Conservation (phyloP, 1,140 invertebrate genomes). For the Scaptomyza hsui region DNA sequence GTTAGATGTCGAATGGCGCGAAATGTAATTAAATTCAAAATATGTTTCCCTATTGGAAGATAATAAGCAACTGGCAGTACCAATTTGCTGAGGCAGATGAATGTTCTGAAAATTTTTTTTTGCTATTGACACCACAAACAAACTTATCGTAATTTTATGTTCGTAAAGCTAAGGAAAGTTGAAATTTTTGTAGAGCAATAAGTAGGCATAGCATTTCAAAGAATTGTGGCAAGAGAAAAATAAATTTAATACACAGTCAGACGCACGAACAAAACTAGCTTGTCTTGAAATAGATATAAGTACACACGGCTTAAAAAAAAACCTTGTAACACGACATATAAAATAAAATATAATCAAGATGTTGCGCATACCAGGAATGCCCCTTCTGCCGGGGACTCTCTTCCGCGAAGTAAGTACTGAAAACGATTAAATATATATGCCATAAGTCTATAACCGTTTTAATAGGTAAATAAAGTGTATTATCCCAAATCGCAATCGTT, state of each 20-base stretch:
- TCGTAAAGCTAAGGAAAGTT: too few species aligned
- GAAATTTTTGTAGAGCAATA: too few species aligned
- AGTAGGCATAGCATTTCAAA: conserved; percentile 19
- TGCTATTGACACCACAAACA: not conserved
- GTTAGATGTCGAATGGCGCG: not conserved
- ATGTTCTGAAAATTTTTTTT: not conserved
- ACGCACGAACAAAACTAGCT: conserved; percentile 23
- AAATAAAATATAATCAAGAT: conserved; percentile 44
- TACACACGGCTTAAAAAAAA: conserved; percentile 24
- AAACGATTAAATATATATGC: not conserved
- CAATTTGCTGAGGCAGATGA: not conserved
- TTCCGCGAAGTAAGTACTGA: conserved; percentile 74
- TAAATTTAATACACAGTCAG: conserved; percentile 24
- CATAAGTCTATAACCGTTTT: not conserved
- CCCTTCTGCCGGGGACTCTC: conserved; percentile 72
- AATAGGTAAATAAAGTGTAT: conserved; percentile 86
- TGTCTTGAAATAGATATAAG: conserved; percentile 2
- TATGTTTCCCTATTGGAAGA: too few species aligned
- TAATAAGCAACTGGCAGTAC: too few species aligned
- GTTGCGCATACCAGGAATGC: conserved; percentile 80
- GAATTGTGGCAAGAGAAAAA: not conserved
- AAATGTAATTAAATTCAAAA: conserved; percentile 1
- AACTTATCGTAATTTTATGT: too few species aligned
- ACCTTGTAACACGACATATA: conserved; percentile 14
- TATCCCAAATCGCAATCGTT: conserved; percentile 84